Conservation (phyloP, 2,113 vertebrate genomes). For the Sphaerodactylus townsendi region DNA sequence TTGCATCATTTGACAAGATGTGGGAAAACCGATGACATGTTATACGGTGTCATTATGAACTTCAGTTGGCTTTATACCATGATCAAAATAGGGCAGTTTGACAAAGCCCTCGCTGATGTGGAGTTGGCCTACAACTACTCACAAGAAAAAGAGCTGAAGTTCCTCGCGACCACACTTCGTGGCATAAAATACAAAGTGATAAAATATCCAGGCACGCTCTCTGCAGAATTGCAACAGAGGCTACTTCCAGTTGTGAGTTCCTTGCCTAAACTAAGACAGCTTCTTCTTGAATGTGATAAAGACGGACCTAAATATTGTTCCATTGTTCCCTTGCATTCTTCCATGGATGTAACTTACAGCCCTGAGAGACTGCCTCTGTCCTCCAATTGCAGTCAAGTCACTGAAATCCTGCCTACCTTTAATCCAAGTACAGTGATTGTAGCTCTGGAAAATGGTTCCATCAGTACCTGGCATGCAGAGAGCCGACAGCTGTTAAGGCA, state of each 20-base stretch:
- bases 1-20: constrained; percentile 91
- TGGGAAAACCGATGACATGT: constrained; percentile 92
- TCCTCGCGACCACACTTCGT: constrained; percentile 90
- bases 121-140: constrained; percentile 92
- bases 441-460: constrained; percentile 94
- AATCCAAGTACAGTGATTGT: constrained; percentile 92
- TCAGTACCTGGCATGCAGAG: constrained; percentile 98
- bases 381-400: constrained; percentile 93
- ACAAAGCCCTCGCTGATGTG: constrained; percentile 91
- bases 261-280: constrained; percentile 94
- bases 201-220: constrained; percentile 91
- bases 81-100: constrained; percentile 97
- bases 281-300: constrained; percentile 96
- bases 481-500: constrained; percentile 90
- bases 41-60: constrained; percentile 97
- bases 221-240: constrained; percentile 94
- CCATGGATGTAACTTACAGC: constrained; percentile 96
- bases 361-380: constrained; percentile 92
- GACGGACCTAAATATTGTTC: constrained; percentile 98
- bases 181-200: constrained; percentile 90
- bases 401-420: constrained; percentile 91
- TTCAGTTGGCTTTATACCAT: constrained; percentile 99
- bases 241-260: constrained; percentile 95
- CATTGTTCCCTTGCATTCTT: constrained; percentile 95
- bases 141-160: constrained; percentile 96